These are phyloP conservation scores for Pseudochromis fuscus DNA, from an alignment of 2,797 vertebrate species.

Conservation along the genomic window DNA sequence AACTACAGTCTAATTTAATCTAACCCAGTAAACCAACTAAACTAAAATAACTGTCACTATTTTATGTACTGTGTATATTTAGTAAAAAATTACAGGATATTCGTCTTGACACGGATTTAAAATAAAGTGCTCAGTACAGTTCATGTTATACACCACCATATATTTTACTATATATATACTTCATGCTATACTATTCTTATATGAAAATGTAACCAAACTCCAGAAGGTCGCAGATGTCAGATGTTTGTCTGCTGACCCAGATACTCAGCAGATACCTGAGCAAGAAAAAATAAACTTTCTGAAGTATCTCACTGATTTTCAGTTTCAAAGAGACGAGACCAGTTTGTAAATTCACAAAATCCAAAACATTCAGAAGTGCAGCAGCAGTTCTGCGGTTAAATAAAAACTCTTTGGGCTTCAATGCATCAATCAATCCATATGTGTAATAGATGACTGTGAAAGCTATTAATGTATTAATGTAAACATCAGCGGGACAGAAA, in stretches of 20 bases:
- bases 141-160: no score
- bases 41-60: no score
- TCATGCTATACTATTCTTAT: neutral
- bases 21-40: no score
- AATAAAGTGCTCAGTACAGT: no score
- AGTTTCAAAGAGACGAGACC: neutral
- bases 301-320: neutral
- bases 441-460: neutral
- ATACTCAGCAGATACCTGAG: neutral
- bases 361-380: neutral
- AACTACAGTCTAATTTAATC: no score
- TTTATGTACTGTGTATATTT: no score
- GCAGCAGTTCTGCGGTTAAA: no score
- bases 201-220: conserved; percentile 1
- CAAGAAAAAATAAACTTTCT: neutral
- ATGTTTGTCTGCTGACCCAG: conserved; percentile 14
- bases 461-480: conserved; percentile 19
- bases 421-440: neutral
- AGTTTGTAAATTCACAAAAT: neutral
- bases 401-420: neutral
- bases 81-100: neutral
- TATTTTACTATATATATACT: no score
- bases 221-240: neutral
- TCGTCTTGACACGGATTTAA: no score
- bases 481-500: conserved; percentile 25